Conservation (phyloP, 2,888 invertebrate species). For the Andrena chrysosceles region DNA sequence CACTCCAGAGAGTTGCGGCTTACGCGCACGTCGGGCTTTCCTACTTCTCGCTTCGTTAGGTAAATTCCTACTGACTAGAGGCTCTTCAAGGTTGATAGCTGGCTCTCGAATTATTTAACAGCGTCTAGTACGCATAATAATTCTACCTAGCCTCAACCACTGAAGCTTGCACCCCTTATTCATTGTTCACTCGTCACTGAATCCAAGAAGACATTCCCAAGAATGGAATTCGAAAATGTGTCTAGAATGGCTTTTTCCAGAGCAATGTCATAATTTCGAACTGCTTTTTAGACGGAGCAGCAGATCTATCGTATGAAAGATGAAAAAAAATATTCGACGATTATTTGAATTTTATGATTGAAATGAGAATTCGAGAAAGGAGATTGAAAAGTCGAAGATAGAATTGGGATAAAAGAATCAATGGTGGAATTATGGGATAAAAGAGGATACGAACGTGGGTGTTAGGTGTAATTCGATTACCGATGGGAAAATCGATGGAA, state of each 20-base stretch:
- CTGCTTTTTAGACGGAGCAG: no score
- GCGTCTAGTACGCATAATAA: constrained; percentile 8
- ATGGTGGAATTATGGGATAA: neutral
- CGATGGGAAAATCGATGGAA: neutral
- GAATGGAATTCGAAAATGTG: no score
- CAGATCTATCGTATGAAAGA: neutral
- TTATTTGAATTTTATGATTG: constrained; percentile 24
- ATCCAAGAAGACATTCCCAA: no score
- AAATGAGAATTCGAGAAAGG: neutral
- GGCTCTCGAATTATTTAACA: constrained; percentile 35
- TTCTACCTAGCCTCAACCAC: neutral
- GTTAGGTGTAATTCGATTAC: neutral
- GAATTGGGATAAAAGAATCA: neutral
- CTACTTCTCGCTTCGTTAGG: constrained; percentile 54
- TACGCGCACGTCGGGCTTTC: constrained; percentile 51
- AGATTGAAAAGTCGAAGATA: neutral
- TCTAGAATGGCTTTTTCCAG: neutral
- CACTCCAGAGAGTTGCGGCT: constrained; percentile 39
- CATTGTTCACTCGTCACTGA: no score
- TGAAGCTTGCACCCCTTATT: no score
- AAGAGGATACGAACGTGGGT: constrained; percentile 1
- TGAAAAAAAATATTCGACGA: constrained; percentile 4
- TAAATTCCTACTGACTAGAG: constrained; percentile 53
- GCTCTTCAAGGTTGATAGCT: constrained; percentile 30
- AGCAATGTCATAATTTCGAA: no score